Evolutionary conservation across 2,888 invertebrate genomes (phyloP).

Genomic region (Acholoe squamosa): DNA sequence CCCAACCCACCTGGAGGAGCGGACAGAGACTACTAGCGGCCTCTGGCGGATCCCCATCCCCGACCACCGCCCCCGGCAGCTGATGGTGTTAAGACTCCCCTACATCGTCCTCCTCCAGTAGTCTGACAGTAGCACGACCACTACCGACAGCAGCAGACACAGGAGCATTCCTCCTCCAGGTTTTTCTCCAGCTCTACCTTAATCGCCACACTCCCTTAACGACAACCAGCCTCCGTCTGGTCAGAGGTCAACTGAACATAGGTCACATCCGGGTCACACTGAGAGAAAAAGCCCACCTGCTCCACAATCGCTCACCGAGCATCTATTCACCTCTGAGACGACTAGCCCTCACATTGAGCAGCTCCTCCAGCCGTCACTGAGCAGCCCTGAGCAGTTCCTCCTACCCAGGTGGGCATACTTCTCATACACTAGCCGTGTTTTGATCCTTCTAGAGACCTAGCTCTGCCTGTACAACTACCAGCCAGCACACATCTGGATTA

Average conservation of each 20-base stretch:
- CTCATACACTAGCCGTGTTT: background rate
- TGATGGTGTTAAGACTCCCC: background rate
- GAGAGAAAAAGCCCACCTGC: background rate
- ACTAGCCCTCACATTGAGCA: background rate
- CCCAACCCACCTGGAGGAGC: background rate
- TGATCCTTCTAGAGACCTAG: no score
- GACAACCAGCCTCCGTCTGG: background rate
- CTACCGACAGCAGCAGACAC: background rate
- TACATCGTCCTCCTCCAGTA: background rate
- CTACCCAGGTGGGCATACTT: background rate
- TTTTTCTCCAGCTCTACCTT: background rate
- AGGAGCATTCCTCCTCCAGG: background rate
- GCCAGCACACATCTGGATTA: no score
- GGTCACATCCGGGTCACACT: constrained; percentile 1
- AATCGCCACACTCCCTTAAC: background rate
- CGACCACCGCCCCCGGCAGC: background rate
- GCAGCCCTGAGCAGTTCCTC: background rate
- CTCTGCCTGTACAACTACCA: no score
- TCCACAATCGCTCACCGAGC: background rate
- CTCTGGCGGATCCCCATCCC: background rate
- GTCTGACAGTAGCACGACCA: background rate
- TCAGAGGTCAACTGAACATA: background rate
- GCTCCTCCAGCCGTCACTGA: background rate
- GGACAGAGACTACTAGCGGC: background rate
- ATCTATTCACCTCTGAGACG: background rate